Conservation (phyloP, 1,140 invertebrate species). For the Lineus longissimus region DNA sequence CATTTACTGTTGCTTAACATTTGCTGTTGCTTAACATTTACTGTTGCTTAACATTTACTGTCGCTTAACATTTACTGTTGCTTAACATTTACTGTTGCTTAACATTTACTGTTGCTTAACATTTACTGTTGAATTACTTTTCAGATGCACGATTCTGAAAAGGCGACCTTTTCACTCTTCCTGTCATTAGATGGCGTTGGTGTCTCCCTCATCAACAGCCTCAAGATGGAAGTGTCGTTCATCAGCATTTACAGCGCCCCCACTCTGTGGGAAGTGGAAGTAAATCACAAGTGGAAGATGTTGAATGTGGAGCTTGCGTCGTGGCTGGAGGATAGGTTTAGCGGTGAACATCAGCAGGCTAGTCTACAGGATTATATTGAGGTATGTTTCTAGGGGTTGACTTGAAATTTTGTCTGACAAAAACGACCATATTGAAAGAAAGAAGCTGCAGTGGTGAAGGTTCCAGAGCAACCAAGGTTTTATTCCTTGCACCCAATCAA, state of each 20-base stretch:
- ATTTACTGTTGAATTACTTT: conserved; percentile 16
- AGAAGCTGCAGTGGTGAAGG: too few relatives aligned
- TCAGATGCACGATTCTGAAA: conserved; percentile 68
- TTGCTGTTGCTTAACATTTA: too few relatives aligned
- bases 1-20: too few relatives aligned
- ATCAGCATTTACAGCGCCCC: conserved; percentile 65
- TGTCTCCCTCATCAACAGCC: conserved; percentile 61
- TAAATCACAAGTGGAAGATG: conserved; percentile 73
- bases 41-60: too few relatives aligned
- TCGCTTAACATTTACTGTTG: too few relatives aligned
- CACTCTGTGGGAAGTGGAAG: conserved; percentile 76
- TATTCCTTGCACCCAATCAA: too few relatives aligned
- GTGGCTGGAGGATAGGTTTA: conserved; percentile 78
- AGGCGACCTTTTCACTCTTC: conserved; percentile 67
- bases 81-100: too few relatives aligned
- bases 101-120: background rate
- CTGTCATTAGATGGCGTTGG: conserved; percentile 68
- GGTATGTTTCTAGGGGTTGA: conserved; percentile 26
- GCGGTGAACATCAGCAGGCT: conserved; percentile 64
- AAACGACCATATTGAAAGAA: too few relatives aligned
- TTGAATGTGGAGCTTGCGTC: conserved; percentile 71
- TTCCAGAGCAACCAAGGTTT: too few relatives aligned
- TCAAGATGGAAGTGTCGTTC: conserved; percentile 63
- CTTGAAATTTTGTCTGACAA: too few relatives aligned
- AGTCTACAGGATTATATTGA: conserved; percentile 68